Evolutionary conservation across 2,888 invertebrate species (phyloP).

Genomic region (Alloscopus bannaensis): DNA sequence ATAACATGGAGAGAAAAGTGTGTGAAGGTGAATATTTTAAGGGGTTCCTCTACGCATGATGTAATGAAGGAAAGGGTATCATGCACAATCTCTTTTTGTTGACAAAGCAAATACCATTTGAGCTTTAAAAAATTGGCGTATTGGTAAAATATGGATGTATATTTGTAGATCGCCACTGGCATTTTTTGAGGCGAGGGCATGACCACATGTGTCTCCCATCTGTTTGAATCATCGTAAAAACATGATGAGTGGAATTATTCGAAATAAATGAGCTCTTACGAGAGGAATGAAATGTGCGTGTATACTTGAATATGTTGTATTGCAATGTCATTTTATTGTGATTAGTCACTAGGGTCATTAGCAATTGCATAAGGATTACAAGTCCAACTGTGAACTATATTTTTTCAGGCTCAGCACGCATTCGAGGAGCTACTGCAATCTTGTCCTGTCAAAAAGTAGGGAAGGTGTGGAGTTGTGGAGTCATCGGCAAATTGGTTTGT

Average conservation of each 20-base stretch:
- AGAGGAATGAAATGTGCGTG: too few relatives aligned
- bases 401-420: too few relatives aligned
- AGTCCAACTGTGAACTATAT: too few relatives aligned
- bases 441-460: constrained; percentile 4
- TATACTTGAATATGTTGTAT: too few relatives aligned
- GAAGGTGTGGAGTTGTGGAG: constrained; percentile 11
- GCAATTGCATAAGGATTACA: too few relatives aligned
- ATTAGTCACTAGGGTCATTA: too few relatives aligned
- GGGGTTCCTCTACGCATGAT: neutral
- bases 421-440: too few relatives aligned
- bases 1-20: constrained; percentile 22
- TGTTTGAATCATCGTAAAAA: neutral
- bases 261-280: neutral
- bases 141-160: neutral
- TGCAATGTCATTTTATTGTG: neutral
- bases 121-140: neutral
- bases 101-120: neutral
- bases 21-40: constrained; percentile 21
- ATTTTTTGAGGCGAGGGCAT: neutral
- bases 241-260: neutral
- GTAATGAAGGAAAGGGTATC: neutral
- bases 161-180: neutral
- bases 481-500: constrained; percentile 10
- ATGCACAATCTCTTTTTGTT: too few relatives aligned
- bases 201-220: neutral